A percentile compares a stretch with the other conserved stretches of the same genome.
phyloP scores from a whole-genome alignment of 1,140 invertebrate species.

The Neodiprion pinetum region DNA sequence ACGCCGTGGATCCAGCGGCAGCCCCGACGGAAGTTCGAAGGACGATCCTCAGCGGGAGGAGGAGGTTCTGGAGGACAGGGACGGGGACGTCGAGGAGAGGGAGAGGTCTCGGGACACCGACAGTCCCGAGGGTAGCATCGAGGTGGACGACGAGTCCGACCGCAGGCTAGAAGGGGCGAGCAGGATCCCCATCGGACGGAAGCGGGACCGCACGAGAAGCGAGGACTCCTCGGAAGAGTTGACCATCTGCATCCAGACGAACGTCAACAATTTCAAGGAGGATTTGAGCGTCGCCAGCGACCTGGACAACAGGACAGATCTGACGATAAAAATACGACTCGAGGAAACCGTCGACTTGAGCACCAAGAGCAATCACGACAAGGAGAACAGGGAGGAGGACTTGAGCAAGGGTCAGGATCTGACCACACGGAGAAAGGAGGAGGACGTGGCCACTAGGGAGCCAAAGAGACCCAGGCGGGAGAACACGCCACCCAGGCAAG shows the following conservation, averaged over 20 bases:
- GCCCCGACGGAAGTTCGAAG: conserved; percentile 47
- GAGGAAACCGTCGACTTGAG: conserved; percentile 57
- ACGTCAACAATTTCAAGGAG: conserved; percentile 45
- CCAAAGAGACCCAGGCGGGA: conserved; percentile 46
- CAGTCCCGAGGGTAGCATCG: conserved; percentile 57
- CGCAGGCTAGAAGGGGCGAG: neutral
- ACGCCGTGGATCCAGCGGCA: conserved; percentile 41
- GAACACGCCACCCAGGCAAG: conserved; percentile 56
- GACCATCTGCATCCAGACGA: conserved; percentile 16
- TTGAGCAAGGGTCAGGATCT: conserved; percentile 26
- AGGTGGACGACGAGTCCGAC: conserved; percentile 51
- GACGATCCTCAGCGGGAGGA: conserved; percentile 30
- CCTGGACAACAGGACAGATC: conserved; percentile 17
- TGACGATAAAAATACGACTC: conserved; percentile 52
- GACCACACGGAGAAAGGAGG: conserved; percentile 48
- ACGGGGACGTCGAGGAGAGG: conserved; percentile 31
- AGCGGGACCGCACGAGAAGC: conserved; percentile 44
- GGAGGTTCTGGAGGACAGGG: conserved; percentile 18
- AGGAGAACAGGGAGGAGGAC: conserved; percentile 58
- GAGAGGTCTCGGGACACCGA: conserved; percentile 40
- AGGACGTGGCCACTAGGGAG: conserved; percentile 44
- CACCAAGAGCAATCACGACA: conserved; percentile 50
- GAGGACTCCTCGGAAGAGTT: conserved; percentile 48
- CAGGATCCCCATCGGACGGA: conserved; percentile 32
- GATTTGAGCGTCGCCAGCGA: conserved; percentile 27